Percentiles rank a stretch among this genome's conserved stretches.
Evolutionary conservation across 2,797 vertebrate genomes (phyloP).

Genomic region (Micromesistius poutassou): DNA sequence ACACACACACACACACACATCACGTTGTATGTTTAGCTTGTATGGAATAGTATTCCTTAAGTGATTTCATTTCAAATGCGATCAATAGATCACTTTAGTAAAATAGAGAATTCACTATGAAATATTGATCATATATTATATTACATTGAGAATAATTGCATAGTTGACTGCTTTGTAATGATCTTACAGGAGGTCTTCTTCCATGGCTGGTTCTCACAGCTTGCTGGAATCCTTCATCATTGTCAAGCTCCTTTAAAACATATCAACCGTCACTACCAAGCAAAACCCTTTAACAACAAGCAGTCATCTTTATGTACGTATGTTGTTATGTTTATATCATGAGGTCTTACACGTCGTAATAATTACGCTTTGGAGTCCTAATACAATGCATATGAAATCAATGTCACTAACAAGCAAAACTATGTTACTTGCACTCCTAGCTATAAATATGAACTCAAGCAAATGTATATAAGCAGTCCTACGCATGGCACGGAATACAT

Average conservation of each 20-base stretch:
- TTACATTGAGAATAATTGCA: background rate
- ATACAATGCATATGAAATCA: no score
- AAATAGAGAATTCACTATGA: background rate
- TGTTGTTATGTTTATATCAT: background rate
- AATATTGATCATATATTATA: background rate
- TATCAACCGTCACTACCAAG: background rate
- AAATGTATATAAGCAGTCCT: background rate
- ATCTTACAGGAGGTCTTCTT: constrained; percentile 87
- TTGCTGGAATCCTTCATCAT: constrained; percentile 90
- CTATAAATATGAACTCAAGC: background rate
- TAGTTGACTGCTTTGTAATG: background rate
- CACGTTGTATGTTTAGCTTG: background rate
- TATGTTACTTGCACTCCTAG: background rate
- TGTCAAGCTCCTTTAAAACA: constrained; percentile 86
- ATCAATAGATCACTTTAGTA: background rate
- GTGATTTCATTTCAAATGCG: background rate
- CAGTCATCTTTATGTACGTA: background rate
- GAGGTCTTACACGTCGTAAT: no score
- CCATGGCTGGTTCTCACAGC: constrained; percentile 92
- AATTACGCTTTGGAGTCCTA: no score
- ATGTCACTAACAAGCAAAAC: background rate
- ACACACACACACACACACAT: no score
- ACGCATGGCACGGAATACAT: background rate
- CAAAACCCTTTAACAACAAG: background rate
- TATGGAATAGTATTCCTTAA: background rate